Base-by-base conservation (phyloP, 1,140 invertebrate genomes). In the Lamellibrachia luymesi region DNA sequence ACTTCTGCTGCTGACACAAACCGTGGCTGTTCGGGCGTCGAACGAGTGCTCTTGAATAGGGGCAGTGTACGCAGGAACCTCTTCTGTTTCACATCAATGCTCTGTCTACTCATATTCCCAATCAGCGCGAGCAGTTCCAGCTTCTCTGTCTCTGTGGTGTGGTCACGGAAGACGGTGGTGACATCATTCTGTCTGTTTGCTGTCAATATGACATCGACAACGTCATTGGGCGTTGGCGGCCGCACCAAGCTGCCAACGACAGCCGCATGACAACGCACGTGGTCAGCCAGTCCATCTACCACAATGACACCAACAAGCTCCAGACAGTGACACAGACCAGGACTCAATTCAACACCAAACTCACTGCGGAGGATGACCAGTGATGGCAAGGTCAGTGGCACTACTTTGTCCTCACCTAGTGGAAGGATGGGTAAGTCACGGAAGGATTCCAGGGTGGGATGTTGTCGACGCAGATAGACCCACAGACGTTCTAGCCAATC, bases 331-430 rank as follows among this genome's bases (percentile, higher is more conserved):
- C 38, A 50, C 13, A 92, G 27, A 52, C 51, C 25, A 50, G 27
- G 92, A 92, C 38, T 80, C 27, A 50, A 25, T 27, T 8, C 50
- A 93, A 25, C 13, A 10, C 7, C 6, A 51, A 91, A 27, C 22
- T 93, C 90, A 90, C 50, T 93, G 64, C 64, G 64, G 7, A 92
- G 52, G 56, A 94, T 80, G 17, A 80, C 6, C 64, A 80, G 5
- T 80, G 64, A 80, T 2, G 5, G 64, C 64, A 22, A 80, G 25
- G 64, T 10, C 10, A 80, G 64, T 6, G 13, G 25, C 64, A 80
- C 64, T 80, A 80, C 64, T 80, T 80, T 80, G 64, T 80, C 13
- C 2, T 22, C 64, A 80, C 64, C 64, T 22, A 80, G 17, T 80
- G 64, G 64, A 80, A 80, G 64, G 64, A 80, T 8, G 2, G 64